phyloP scores from a whole-genome alignment of 2,888 invertebrate genomes.

The Neuroscelio doddi region DNA sequence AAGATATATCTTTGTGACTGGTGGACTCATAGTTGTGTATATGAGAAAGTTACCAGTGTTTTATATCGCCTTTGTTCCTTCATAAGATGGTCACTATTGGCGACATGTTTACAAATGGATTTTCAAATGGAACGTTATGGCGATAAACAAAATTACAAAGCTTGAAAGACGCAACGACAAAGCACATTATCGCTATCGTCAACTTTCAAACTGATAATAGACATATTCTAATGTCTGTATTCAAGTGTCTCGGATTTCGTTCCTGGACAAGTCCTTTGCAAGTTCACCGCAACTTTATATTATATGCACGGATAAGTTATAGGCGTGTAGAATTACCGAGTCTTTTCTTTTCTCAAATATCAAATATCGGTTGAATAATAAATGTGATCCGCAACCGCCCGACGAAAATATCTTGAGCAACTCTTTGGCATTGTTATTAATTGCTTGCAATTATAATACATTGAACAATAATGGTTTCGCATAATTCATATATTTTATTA shows the following conservation, averaged over 20 bases:
- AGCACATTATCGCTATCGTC: conserved; percentile 17
- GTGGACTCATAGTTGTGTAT: too few species aligned
- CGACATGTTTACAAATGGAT: not conserved
- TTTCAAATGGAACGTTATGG: too few species aligned
- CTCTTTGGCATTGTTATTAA: conserved; percentile 12
- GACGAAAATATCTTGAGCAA: conserved; percentile 1
- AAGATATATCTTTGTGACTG: too few species aligned
- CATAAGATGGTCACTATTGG: not conserved
- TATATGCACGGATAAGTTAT: conserved; percentile 8
- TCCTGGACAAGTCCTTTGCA: conserved; percentile 24
- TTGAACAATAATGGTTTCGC: not conserved
- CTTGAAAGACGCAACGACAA: not conserved
- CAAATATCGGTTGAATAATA: conserved; percentile 10
- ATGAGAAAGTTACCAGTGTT: too few species aligned
- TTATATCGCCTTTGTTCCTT: too few species aligned
- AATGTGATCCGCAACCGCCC: not conserved
- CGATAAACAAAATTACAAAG: not conserved
- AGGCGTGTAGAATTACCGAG: conserved; percentile 3
- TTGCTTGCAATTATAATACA: conserved; percentile 11
- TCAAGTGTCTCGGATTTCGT: conserved; percentile 31
- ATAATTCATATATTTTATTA: too few species aligned
- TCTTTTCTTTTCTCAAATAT: conserved; percentile 12
- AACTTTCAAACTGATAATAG: conserved; percentile 17
- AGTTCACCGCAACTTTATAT: conserved; percentile 24
- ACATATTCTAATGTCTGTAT: conserved; percentile 28